Evolutionary conservation across 2,113 vertebrate genomes (phyloP).

Genomic region (Centrocercus urophasianus): DNA sequence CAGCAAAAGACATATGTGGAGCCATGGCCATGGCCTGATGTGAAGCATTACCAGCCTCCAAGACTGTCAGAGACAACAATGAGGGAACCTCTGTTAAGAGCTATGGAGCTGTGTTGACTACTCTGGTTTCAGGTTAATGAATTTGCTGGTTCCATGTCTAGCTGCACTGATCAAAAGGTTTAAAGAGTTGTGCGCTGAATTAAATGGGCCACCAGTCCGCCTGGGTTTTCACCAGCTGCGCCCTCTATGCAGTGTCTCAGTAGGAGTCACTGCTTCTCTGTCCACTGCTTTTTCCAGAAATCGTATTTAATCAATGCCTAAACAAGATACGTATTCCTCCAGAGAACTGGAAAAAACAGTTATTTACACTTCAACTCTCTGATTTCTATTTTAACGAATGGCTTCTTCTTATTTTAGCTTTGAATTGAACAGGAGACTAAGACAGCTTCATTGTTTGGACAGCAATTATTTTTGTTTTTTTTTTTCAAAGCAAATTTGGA

Average conservation of each 20-base stretch:
- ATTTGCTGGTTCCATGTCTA: background rate
- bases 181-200: background rate
- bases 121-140: background rate
- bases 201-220: background rate
- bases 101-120: background rate
- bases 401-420: constrained; percentile 5
- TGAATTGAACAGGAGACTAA: constrained; percentile 23
- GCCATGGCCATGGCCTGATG: background rate
- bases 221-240: background rate
- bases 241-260: background rate
- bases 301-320: constrained; percentile 1
- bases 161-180: background rate
- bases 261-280: background rate
- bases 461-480: background rate
- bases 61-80: background rate
- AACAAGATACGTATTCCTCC: constrained; percentile 21
- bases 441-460: constrained; percentile 3
- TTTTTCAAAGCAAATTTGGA: constrained; percentile 23
- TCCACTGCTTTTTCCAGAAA: background rate
- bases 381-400: constrained; percentile 28
- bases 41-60: background rate
- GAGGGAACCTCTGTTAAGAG: background rate
- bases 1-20: background rate
- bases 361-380: constrained; percentile 27
- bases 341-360: constrained; percentile 18